phyloP scores from a whole-genome alignment of 1,140 invertebrate genomes.

The Asbolus verrucosus region DNA sequence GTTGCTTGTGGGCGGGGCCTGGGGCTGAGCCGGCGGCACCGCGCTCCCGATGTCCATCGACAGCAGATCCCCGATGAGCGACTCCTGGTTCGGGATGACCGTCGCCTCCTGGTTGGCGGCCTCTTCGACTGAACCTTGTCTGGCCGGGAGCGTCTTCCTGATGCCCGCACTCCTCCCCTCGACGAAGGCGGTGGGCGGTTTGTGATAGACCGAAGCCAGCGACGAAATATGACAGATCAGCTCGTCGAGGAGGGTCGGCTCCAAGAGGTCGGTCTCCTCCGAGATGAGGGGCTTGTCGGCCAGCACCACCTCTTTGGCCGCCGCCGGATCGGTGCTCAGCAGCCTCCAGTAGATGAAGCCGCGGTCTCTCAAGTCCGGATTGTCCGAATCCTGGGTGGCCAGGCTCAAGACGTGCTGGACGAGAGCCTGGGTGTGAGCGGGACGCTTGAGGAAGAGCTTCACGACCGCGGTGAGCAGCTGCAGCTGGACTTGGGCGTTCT shows the following conservation, averaged over 20 bases:
- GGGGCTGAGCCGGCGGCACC: conserved; percentile 68
- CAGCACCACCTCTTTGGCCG: conserved; percentile 98
- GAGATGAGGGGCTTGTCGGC: conserved; percentile 99
- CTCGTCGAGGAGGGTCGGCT: conserved; percentile 97
- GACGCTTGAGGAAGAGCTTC: conserved; percentile 97
- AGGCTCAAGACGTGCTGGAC: conserved; percentile 95
- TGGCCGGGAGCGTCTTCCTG: conserved; percentile 68
- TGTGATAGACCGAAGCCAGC: conserved; percentile 98
- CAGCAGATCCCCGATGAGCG: conserved; percentile 95
- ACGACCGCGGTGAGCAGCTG: conserved; percentile 98
- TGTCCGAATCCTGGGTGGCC: conserved; percentile 98
- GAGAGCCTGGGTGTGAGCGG: conserved; percentile 97
- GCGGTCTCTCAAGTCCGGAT: conserved; percentile 97
- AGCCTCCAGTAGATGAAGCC: conserved; percentile 99
- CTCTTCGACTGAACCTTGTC: conserved; percentile 65
- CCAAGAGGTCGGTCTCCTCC: conserved; percentile 98
- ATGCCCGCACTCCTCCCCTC: conserved; percentile 76
- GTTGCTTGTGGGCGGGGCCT: conserved; percentile 66
- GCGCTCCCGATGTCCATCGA: conserved; percentile 91
- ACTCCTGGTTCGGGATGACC: conserved; percentile 91
- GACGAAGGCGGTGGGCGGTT: conserved; percentile 98
- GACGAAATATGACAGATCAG: conserved; percentile 99
- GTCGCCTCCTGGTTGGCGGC: conserved; percentile 68
- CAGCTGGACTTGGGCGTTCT: conserved; percentile 98
- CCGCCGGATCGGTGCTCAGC: conserved; percentile 97